Evolutionary conservation across 1,140 invertebrate species (phyloP).

Genomic region (Heliconius hewitsoni): DNA sequence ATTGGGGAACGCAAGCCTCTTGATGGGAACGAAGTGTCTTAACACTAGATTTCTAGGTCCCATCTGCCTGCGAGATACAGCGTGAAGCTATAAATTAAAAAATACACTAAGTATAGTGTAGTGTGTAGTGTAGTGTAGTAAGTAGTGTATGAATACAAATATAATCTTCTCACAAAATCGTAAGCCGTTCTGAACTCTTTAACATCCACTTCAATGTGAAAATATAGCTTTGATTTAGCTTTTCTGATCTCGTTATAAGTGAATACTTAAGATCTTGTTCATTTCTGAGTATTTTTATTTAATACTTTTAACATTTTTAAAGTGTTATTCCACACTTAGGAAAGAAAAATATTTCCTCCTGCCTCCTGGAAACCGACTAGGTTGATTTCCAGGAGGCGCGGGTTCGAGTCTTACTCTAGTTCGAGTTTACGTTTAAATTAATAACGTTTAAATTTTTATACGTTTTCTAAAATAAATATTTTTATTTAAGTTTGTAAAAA

Average conservation of each 20-base stretch:
- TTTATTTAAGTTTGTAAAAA: neutral
- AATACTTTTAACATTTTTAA: neutral
- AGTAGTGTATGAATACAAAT: neutral
- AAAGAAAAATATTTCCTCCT: too few species aligned
- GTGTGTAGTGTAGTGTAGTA: too few species aligned
- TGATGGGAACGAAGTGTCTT: neutral
- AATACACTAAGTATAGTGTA: neutral
- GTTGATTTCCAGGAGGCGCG: too few species aligned
- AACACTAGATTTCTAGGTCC: neutral
- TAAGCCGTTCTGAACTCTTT: conserved; percentile 26
- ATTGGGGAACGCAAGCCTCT: too few species aligned
- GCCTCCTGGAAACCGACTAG: too few species aligned
- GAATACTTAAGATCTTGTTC: conserved; percentile 28
- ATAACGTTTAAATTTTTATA: too few species aligned
- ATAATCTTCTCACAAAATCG: conserved; percentile 17
- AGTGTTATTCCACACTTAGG: too few species aligned
- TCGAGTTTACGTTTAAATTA: too few species aligned
- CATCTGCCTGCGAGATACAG: neutral
- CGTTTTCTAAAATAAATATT: neutral
- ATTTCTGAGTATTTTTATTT: conserved; percentile 20
- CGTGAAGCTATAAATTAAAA: neutral
- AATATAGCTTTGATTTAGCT: conserved; percentile 26
- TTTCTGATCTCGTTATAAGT: conserved; percentile 13
- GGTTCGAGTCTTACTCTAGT: too few species aligned
- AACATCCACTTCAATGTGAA: conserved; percentile 25